These are phyloP conservation scores for Neofelis nebulosa DNA, from an alignment of 2,113 vertebrate species.

Conservation along the genomic window DNA sequence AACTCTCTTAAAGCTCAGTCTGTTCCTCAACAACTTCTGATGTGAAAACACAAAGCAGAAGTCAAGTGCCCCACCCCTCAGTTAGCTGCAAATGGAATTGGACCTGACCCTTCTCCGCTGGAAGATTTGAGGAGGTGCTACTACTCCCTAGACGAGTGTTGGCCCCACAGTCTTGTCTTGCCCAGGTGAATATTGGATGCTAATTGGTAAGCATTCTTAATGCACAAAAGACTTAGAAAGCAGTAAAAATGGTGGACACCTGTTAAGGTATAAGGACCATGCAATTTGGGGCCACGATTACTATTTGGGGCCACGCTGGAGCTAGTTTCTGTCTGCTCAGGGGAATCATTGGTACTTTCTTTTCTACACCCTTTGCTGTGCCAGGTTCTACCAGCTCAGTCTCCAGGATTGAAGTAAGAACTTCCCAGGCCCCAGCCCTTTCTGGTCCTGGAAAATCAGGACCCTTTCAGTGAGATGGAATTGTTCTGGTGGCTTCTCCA, in stretches of 20 bases:
- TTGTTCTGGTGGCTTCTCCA: neutral
- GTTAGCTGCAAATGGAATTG: neutral
- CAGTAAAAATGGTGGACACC: accelerated
- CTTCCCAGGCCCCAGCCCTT: neutral
- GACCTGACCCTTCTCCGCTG: neutral
- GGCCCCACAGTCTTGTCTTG: neutral
- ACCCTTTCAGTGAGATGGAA: no score
- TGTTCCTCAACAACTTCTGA: neutral
- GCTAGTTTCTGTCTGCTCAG: no score
- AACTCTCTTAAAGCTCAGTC: neutral
- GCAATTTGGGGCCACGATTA: neutral
- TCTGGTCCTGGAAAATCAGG: neutral
- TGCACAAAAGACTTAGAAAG: neutral
- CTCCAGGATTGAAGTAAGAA: neutral
- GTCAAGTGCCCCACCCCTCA: neutral
- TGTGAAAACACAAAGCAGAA: neutral
- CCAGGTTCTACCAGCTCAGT: accelerated
- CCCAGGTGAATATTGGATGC: neutral
- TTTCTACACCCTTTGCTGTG: neutral
- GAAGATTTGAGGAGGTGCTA: neutral
- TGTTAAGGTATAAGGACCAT: neutral
- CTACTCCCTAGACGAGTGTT: no score
- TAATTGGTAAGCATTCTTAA: neutral
- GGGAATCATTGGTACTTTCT: accelerated
- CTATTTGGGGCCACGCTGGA: neutral